Percentiles rank a stretch among this genome's conserved stretches.
phyloP scores from a whole-genome alignment of 2,888 invertebrate genomes.

The Stenodema calcarata region DNA sequence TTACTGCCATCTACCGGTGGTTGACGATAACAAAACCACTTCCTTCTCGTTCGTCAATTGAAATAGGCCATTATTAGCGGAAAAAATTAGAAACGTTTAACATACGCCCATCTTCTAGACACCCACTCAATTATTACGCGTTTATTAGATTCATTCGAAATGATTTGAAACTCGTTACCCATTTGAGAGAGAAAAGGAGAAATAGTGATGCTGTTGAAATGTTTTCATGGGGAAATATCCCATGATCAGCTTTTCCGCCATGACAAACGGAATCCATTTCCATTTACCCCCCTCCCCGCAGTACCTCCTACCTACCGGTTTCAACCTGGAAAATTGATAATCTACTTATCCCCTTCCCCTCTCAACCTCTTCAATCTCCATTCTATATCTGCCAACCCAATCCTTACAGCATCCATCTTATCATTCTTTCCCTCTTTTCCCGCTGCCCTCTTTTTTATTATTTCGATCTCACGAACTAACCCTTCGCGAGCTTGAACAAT shows the following conservation, averaged over 20 bases:
- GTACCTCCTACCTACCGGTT: neutral
- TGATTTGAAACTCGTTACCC: no score
- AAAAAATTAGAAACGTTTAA: no score
- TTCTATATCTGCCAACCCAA: neutral
- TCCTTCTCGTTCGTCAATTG: no score
- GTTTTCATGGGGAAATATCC: neutral
- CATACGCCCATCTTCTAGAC: no score
- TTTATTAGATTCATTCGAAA: no score
- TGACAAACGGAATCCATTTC: slow-evolving; percentile 28
- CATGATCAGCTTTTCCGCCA: slow-evolving; percentile 9
- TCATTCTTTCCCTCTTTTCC: neutral
- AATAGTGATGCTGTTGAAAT: neutral
- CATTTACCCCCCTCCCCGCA: neutral
- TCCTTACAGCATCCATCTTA: neutral
- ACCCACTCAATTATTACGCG: no score
- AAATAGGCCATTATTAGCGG: no score
- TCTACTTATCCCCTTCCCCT: neutral
- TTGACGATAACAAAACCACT: no score
- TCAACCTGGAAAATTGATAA: slow-evolving; percentile 18
- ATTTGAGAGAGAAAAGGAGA: neutral
- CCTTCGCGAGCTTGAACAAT: neutral
- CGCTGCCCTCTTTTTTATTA: neutral
- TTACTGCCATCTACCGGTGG: no score
- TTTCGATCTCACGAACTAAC: neutral
- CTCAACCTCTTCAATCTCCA: neutral